Percentiles rank a stretch among this genome's conserved stretches.
These are phyloP conservation scores for Drosophila erecta DNA, from an alignment of 1,140 invertebrate species.

Conservation along the genomic window DNA sequence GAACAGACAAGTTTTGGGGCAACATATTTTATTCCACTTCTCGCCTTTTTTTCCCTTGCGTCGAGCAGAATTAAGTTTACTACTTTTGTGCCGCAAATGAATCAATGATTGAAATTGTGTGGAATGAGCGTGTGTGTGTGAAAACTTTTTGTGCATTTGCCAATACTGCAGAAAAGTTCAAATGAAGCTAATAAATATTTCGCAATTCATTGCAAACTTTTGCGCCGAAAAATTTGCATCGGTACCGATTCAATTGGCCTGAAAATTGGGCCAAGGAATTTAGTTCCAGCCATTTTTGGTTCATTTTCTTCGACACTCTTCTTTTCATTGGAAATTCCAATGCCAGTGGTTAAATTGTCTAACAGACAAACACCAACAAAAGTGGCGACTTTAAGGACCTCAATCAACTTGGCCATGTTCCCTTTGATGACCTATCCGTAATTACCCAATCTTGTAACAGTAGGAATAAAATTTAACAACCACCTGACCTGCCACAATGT, in stretches of 20 bases:
- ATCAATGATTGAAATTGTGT: slow-evolving; percentile 51
- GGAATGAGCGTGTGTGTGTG: slow-evolving; percentile 5
- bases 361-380: not conserved
- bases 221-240: slow-evolving; percentile 42
- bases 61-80: slow-evolving; percentile 61
- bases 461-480: slow-evolving; percentile 32
- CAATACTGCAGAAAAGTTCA: slow-evolving; percentile 43
- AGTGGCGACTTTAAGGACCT: slow-evolving; percentile 8
- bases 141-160: slow-evolving; percentile 47
- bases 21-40: slow-evolving; percentile 35
- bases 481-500: slow-evolving; percentile 11
- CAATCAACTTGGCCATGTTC: slow-evolving; percentile 12
- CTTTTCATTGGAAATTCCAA: not conserved
- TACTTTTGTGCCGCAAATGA: slow-evolving; percentile 66
- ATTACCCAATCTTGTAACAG: slow-evolving; percentile 10
- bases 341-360: not conserved
- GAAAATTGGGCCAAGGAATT: slow-evolving; percentile 9
- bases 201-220: slow-evolving; percentile 54
- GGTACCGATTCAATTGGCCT: slow-evolving; percentile 24
- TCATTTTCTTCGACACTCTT: not conserved
- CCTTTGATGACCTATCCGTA: slow-evolving; percentile 13
- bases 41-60: not conserved
- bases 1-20: slow-evolving; percentile 34
- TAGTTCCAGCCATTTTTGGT: not conserved
- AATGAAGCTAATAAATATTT: slow-evolving; percentile 58